phyloP scores from a whole-genome alignment of 37 sponge, comb jelly and placozoan species.

The Beroe ovata region DNA sequence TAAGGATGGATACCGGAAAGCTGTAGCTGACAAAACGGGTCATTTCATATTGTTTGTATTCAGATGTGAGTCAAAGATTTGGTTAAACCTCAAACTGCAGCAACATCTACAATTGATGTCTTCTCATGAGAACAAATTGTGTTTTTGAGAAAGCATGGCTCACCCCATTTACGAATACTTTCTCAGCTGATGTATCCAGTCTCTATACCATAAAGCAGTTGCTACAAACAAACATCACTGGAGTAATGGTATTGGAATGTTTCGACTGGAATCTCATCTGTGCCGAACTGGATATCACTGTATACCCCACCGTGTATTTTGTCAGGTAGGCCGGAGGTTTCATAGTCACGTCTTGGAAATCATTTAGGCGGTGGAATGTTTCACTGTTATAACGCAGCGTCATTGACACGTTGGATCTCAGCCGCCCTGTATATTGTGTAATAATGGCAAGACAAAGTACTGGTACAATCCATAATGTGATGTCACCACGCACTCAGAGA shows the following conservation, averaged over 20 bases:
- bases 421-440: too few relatives aligned
- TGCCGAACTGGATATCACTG: background rate
- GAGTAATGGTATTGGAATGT: conserved; percentile 11
- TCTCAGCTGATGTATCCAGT: conserved; percentile 47
- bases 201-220: conserved; percentile 43
- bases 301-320: conserved; percentile 18
- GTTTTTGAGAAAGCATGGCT: too few relatives aligned
- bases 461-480: too few relatives aligned
- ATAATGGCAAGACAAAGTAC: too few relatives aligned
- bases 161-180: background rate
- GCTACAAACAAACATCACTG: conserved; percentile 16
- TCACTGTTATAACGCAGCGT: too few relatives aligned
- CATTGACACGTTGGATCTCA: too few relatives aligned
- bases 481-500: too few relatives aligned
- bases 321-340: conserved; percentile 54
- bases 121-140: too few relatives aligned
- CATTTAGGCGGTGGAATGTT: too few relatives aligned
- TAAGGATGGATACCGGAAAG: background rate
- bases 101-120: too few relatives aligned
- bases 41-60: conserved; percentile 49
- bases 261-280: conserved; percentile 50
- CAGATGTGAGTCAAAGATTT: conserved; percentile 29
- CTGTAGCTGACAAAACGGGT: background rate
- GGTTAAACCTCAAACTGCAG: background rate
- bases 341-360: too few relatives aligned